These are phyloP conservation scores for Pseudomyrmex flavicornis DNA, from an alignment of 1,140 invertebrate species.

Conservation along the genomic window DNA sequence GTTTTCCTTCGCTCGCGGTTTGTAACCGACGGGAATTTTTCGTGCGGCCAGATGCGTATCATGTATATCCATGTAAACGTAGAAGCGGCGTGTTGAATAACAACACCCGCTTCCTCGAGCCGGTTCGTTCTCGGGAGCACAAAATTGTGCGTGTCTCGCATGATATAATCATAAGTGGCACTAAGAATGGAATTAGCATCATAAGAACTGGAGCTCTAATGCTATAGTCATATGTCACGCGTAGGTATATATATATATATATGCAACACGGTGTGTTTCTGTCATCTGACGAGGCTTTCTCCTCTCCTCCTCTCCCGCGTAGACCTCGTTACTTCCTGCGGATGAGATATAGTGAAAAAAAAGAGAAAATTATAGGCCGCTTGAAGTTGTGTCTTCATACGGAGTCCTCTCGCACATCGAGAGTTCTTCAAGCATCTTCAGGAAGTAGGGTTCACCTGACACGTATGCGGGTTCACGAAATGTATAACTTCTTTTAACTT, in stretches of 20 bases:
- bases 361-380: slow-evolving; percentile 39
- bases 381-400: slow-evolving; percentile 38
- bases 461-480: slow-evolving; percentile 16
- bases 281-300: slow-evolving; percentile 1
- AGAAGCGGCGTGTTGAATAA: slow-evolving; percentile 33
- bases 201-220: slow-evolving; percentile 17
- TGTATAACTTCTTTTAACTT: slow-evolving; percentile 1
- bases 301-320: background rate
- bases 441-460: slow-evolving; percentile 28
- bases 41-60: slow-evolving; percentile 33
- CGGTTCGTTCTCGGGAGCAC: slow-evolving; percentile 25
- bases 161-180: slow-evolving; percentile 52
- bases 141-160: slow-evolving; percentile 64
- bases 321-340: slow-evolving; percentile 38
- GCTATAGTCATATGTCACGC: slow-evolving; percentile 14
- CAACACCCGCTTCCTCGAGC: slow-evolving; percentile 5
- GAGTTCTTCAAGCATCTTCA: slow-evolving; percentile 34
- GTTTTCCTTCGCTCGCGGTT: slow-evolving; percentile 14
- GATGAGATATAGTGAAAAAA: slow-evolving; percentile 42
- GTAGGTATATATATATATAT: background rate
- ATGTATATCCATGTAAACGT: slow-evolving; percentile 3
- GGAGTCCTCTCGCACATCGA: slow-evolving; percentile 34
- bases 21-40: background rate
- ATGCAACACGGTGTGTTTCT: slow-evolving; percentile 23
- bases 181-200: slow-evolving; percentile 46